Base-by-base conservation (phyloP, 2,888 invertebrate species). In the Sminthurinus aureus region DNA sequence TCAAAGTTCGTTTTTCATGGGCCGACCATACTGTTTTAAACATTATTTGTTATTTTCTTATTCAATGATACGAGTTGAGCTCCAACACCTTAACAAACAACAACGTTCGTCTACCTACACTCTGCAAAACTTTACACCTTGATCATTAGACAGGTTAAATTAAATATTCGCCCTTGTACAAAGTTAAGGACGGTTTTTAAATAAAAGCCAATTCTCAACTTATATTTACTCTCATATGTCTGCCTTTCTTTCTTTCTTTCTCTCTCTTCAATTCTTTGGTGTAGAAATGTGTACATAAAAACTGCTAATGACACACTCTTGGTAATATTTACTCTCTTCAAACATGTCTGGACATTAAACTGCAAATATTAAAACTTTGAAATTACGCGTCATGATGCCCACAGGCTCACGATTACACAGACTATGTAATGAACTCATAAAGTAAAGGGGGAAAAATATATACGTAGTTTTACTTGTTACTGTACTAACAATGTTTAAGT, bases 141-240 rank as follows among this genome's bases (percentile, higher is more conserved):
- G 38, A 38, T 38, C 38, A 38, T 38, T 38, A 38, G 38, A 38
- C 38, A 38, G 20, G 24, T n/a, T 69, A n/a, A 12, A 79, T 67
- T 67, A 79, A 79, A 79, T 69, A 79, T 79, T 69, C 71, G 79
- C 67, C 79, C 79, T 79, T 79, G 50, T 38, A 26, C 50, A 69
- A 18, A 20, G 50, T 67, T 67, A 71, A 79, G 79, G 79, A 51
- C 79, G 67, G 38, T 18, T 71, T 79, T 79, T 50, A 50, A 67
- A 79, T 79, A 79, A 79, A 69, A 67, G 38, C 50, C 79, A 79
- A 79, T 79, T 69, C 73, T 73, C 73, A 73, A 73, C 73, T 73
- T 11, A 24, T 73, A 15, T 26, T 26, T 20, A 24, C 24, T 73
- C 22, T 24, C 9, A 24, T 13, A 71, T 71, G 71, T 15, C 22